Evolutionary conservation across 2,797 vertebrate species (phyloP).

Genomic region (Miichthys miiuy): DNA sequence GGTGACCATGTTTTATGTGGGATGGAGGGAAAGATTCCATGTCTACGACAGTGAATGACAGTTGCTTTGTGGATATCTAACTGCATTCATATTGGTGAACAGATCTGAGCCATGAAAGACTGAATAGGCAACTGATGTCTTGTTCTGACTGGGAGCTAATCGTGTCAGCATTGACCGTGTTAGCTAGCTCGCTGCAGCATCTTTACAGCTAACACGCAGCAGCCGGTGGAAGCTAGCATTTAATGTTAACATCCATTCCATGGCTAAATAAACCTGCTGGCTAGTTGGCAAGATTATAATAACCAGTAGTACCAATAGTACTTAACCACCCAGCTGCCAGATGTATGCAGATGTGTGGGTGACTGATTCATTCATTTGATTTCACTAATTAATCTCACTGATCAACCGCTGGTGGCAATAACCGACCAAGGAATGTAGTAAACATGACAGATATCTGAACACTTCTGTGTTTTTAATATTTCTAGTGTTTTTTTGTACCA

Average conservation of each 20-base stretch:
- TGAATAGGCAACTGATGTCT: background rate
- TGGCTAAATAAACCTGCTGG: background rate
- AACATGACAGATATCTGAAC: background rate
- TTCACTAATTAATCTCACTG: too few relatives aligned
- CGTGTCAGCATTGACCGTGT: background rate
- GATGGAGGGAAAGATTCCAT: background rate
- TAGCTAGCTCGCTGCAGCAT: background rate
- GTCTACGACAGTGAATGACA: background rate
- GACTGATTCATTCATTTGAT: too few relatives aligned
- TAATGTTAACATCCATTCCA: background rate
- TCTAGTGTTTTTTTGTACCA: too few relatives aligned
- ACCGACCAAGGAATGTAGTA: background rate
- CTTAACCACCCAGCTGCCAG: too few relatives aligned
- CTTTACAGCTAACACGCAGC: background rate
- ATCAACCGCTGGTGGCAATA: background rate
- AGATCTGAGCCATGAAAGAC: background rate
- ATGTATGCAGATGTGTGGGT: too few relatives aligned
- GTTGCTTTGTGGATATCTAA: background rate
- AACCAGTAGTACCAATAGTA: too few relatives aligned
- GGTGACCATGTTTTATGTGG: background rate
- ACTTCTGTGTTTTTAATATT: too few relatives aligned
- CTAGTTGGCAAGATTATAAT: background rate
- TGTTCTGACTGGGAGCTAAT: background rate
- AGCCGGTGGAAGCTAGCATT: background rate
- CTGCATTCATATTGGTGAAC: background rate